Conservation (phyloP, 2,888 invertebrate genomes). For the Eupelmus urozonus region DNA sequence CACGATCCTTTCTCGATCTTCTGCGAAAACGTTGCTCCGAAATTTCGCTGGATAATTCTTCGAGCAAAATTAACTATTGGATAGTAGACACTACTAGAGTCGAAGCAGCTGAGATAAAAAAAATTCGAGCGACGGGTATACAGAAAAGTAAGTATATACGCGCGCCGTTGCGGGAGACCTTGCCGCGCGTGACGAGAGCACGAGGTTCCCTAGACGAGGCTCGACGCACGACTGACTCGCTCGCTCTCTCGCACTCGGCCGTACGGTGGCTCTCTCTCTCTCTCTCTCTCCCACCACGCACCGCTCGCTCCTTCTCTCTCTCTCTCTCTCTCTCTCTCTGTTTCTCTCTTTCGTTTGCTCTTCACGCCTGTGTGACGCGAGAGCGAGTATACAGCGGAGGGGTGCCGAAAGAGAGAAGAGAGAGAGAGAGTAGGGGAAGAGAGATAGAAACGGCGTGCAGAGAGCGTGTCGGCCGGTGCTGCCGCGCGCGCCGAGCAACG, state of each 20-base stretch:
- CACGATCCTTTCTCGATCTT: no score
- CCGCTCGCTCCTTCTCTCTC: conserved; percentile 21
- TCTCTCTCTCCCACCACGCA: conserved; percentile 2
- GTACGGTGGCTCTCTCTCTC: conserved; percentile 11
- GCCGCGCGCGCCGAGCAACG: neutral
- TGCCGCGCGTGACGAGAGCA: neutral
- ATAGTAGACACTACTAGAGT: no score
- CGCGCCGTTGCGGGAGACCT: no score
- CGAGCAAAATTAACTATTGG: no score
- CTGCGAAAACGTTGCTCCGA: no score
- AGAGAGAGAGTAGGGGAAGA: conserved; percentile 5
- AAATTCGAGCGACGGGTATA: neutral
- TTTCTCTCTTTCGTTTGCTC: conserved; percentile 50
- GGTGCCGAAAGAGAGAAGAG: conserved; percentile 30
- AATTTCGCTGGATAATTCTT: no score
- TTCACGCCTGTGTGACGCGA: conserved; percentile 48
- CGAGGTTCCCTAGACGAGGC: conserved; percentile 48
- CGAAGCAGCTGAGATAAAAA: neutral
- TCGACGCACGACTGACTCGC: conserved; percentile 47
- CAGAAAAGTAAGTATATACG: no score
- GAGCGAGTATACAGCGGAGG: conserved; percentile 23
- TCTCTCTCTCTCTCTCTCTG: neutral
- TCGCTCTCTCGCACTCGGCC: neutral
- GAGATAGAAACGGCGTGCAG: neutral
- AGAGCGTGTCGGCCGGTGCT: no score